Evolutionary conservation across 2,113 vertebrate species (phyloP), one percentile per base, ranked within the genome.

Genomic region (Semicossyphus pulcher): DNA sequence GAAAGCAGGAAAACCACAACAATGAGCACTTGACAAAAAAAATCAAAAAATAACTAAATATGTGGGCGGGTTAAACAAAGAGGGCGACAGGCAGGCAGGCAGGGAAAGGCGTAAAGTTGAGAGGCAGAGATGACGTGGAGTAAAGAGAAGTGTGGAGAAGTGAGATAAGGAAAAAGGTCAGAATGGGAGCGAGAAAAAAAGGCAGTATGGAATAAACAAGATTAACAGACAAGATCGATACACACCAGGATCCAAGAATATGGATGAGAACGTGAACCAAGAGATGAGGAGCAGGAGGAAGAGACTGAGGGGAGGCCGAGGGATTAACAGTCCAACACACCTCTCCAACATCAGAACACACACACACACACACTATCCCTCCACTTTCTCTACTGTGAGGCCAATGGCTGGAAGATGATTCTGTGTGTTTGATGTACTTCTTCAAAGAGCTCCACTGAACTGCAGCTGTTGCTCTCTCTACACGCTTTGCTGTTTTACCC

Each of bases 341-440:
- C 73, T 77, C 76, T 77, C 84, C 86, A 83, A 58, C 77, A 76
- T 28, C 25, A 28, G 21, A 3, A 32, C 14, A 49, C 48, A 48
- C 36, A 39, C 42, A 29, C 37, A 51, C 44, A 72, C 41, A 66
- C 65, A 37, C 70, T 29, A 44, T 3, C 47, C 11, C 34, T 41
- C 32, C 12, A 44, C 57, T 81, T 58, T 62, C 72, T 84, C 52
- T 82, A 64, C 84, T 76, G 83, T 72, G 71, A 77, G 68, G 68
- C 80, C 73, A 69, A 68, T 76, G 66, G 84, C 85, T 69, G 65
- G 56, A 52, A 75, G 85, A 88, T 68, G 86, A 73, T 91, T 88
- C 68, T 85, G 52, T 72, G 63, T 89, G 83, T 92, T 91, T 92
- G 93, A 94, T 94, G 91, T 91, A 87, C 28, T 88, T 90, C 91